Conservation (phyloP, 2,113 vertebrate species). For the Cephalopterus ornatus region DNA sequence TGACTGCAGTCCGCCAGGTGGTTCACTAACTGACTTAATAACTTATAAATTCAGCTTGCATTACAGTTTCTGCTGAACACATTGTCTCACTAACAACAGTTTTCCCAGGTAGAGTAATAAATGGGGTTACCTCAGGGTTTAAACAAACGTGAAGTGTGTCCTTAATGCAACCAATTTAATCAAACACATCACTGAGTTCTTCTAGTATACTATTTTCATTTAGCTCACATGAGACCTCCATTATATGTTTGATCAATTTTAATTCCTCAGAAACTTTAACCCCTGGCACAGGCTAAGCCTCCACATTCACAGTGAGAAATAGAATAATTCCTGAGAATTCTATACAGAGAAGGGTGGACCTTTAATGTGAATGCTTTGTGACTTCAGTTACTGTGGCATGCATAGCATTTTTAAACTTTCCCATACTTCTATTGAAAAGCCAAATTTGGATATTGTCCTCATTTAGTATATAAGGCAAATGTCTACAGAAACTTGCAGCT, state of each 20-base stretch:
- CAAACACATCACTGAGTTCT: constrained; percentile 47
- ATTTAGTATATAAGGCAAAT: neutral
- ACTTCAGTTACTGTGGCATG: neutral
- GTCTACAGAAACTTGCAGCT: neutral
- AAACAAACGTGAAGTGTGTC: constrained; percentile 41
- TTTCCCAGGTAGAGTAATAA: neutral
- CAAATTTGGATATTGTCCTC: neutral
- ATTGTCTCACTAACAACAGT: neutral
- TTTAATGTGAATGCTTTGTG: neutral
- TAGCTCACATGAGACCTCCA: neutral
- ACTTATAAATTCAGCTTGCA: constrained; percentile 18
- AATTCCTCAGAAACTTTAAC: constrained; percentile 46
- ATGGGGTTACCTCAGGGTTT: constrained; percentile 32
- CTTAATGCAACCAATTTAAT: constrained; percentile 51
- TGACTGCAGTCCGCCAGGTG: neutral
- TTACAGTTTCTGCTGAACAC: neutral
- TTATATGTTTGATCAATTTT: constrained; percentile 46
- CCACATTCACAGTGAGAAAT: neutral
- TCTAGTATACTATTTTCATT: constrained; percentile 44
- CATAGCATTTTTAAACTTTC: neutral
- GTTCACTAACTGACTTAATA: constrained; percentile 30
- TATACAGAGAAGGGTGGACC: neutral
- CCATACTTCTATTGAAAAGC: neutral
- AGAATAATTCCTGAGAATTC: neutral
- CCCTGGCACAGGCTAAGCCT: neutral